These are phyloP conservation scores for Pseudococcus longispinus DNA, from an alignment of 2,888 invertebrate genomes.

Conservation along the genomic window DNA sequence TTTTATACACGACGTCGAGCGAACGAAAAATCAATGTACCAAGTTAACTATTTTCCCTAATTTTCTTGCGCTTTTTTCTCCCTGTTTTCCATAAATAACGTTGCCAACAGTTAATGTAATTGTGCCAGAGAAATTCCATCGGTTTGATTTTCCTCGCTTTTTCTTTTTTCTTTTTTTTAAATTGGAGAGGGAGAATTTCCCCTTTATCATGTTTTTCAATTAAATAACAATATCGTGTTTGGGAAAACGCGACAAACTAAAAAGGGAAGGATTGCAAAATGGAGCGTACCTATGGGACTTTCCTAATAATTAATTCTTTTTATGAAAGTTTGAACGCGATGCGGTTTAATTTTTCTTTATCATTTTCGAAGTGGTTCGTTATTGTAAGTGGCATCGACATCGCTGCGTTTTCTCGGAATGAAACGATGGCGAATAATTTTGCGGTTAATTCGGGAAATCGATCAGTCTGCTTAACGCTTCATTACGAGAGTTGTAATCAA, in stretches of 20 bases:
- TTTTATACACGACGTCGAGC: neutral
- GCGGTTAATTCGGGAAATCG: neutral
- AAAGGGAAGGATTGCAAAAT: neutral
- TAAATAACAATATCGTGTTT: neutral
- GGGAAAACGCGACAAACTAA: neutral
- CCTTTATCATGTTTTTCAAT: neutral
- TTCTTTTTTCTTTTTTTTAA: neutral
- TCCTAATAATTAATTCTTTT: neutral
- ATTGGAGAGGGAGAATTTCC: neutral
- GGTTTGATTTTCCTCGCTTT: neutral
- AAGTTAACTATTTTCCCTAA: neutral
- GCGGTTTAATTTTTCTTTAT: neutral
- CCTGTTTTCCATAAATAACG: slow-evolving; percentile 7
- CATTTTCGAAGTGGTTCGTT: neutral
- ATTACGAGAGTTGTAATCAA: neutral
- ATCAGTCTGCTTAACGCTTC: neutral
- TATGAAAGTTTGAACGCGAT: neutral
- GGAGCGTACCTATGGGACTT: neutral
- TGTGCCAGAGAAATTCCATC: neutral
- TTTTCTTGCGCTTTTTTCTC: slow-evolving; percentile 7
- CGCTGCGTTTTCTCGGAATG: neutral
- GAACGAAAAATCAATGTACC: slow-evolving; percentile 11
- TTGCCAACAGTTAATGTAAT: slow-evolving; percentile 15
- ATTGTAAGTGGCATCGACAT: neutral
- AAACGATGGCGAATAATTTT: neutral